Percentiles rank a stretch among this genome's conserved stretches.
Conservation (phyloP, 2,888 invertebrate species). For the Ametastegia equiseti region DNA sequence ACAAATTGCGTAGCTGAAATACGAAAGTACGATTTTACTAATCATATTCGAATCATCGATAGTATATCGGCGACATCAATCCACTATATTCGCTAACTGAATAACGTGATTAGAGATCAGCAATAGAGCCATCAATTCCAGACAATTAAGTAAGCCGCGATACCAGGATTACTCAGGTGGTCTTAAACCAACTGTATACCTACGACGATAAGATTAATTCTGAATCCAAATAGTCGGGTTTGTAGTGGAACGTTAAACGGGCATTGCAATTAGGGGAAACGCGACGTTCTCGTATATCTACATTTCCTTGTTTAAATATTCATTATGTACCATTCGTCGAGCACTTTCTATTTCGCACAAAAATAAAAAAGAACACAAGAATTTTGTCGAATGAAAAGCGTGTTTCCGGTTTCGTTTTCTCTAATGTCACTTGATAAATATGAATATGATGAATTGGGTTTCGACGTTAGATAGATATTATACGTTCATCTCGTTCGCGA, state of each 20-base stretch:
- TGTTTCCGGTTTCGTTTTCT: neutral
- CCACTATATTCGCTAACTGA: neutral
- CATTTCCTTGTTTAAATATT: neutral
- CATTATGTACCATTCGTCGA: constrained; percentile 23
- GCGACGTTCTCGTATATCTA: neutral
- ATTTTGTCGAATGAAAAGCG: neutral
- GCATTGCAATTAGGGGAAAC: constrained; percentile 7
- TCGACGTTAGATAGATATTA: neutral
- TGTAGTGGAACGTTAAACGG: constrained; percentile 5
- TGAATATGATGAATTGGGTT: neutral
- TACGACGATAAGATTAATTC: constrained; percentile 37
- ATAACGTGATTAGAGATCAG: neutral
- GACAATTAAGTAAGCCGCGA: constrained; percentile 22
- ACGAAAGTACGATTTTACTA: too few relatives aligned
- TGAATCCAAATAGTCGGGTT: constrained; percentile 25
- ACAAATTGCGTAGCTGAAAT: too few relatives aligned
- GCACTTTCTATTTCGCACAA: constrained; percentile 34
- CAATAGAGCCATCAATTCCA: neutral
- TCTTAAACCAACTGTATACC: constrained; percentile 18
- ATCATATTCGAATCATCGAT: too few relatives aligned
- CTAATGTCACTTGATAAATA: neutral
- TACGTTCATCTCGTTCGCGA: neutral
- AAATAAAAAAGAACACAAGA: too few relatives aligned
- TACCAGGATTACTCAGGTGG: neutral
- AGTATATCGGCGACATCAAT: too few relatives aligned